Percentiles rank a stretch among this genome's conserved stretches.
phyloP scores from a whole-genome alignment of 2,888 invertebrate species.

The Harpagoxenus sublaevis region DNA sequence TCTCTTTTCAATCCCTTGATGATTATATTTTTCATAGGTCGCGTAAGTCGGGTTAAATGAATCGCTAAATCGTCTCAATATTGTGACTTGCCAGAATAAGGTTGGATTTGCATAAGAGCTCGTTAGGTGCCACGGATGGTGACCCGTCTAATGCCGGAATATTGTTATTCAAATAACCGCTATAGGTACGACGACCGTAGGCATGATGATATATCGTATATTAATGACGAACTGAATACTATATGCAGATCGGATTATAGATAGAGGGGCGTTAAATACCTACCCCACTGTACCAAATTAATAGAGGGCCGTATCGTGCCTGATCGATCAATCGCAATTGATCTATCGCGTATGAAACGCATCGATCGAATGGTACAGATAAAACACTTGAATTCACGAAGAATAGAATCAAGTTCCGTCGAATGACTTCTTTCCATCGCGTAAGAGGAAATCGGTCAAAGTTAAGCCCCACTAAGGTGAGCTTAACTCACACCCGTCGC shows the following conservation, averaged over 20 bases:
- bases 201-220: conserved; percentile 78
- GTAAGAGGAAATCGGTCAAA: conserved; percentile 65
- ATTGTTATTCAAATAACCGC: conserved; percentile 84
- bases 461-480: conserved; percentile 36
- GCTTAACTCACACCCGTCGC: conserved; percentile 5
- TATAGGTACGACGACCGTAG: conserved; percentile 47
- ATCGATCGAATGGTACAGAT: conserved; percentile 60
- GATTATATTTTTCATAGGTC: conserved; percentile 24
- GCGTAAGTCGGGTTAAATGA: conserved; percentile 71
- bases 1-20: conserved; percentile 24
- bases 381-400: conserved; percentile 60
- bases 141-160: conserved; percentile 74
- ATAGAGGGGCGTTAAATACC: conserved; percentile 71
- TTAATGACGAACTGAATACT: conserved; percentile 77
- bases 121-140: conserved; percentile 73
- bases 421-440: conserved; percentile 6
- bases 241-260: conserved; percentile 78
- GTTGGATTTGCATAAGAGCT: conserved; percentile 77
- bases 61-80: conserved; percentile 80
- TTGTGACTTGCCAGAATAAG: conserved; percentile 78
- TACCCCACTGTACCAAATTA: conserved; percentile 70
- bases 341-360: conserved; percentile 43
- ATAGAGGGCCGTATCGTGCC: conserved; percentile 62
- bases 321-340: conserved; percentile 60
- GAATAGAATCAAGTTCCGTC: conserved; percentile 53